These are phyloP conservation scores for Tachina grossa DNA, from an alignment of 2,888 invertebrate species.

Conservation along the genomic window DNA sequence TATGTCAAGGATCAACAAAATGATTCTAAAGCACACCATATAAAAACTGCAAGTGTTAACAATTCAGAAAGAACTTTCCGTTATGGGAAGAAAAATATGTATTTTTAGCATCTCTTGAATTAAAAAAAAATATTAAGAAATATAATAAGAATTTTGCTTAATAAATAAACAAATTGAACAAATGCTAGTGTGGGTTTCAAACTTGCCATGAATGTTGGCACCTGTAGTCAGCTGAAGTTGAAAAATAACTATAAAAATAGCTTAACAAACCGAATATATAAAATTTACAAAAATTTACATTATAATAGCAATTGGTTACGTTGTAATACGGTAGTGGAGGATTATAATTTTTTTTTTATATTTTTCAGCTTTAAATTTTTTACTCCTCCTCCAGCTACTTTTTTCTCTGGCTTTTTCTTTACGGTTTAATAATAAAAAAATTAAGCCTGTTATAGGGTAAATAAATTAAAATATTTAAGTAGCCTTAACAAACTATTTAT, in stretches of 20 bases:
- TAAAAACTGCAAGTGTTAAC: no score
- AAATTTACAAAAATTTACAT: conserved; percentile 57
- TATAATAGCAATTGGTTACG: conserved; percentile 65
- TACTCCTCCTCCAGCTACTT: background rate
- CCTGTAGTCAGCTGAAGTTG: conserved; percentile 16
- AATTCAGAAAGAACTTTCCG: no score
- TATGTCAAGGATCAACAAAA: no score
- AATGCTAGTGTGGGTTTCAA: background rate
- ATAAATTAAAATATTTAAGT: conserved; percentile 70
- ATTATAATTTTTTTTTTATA: conserved; percentile 48
- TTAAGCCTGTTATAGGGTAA: conserved; percentile 68
- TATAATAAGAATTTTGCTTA: no score
- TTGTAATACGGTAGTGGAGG: conserved; percentile 69
- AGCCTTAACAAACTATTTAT: conserved; percentile 57
- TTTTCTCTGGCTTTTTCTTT: background rate
- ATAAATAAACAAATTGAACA: background rate
- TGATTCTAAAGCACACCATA: no score
- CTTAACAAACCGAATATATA: background rate
- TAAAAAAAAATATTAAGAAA: no score
- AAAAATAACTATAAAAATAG: conserved; percentile 17
- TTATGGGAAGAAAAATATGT: no score
- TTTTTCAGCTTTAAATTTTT: background rate
- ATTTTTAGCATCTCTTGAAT: no score
- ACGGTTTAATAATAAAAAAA: conserved; percentile 53
- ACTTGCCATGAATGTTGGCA: conserved; percentile 14